Percentiles rank a stretch among this genome's conserved stretches.
phyloP scores from a whole-genome alignment of 1,140 invertebrate species.

The Drosophila suzukii region DNA sequence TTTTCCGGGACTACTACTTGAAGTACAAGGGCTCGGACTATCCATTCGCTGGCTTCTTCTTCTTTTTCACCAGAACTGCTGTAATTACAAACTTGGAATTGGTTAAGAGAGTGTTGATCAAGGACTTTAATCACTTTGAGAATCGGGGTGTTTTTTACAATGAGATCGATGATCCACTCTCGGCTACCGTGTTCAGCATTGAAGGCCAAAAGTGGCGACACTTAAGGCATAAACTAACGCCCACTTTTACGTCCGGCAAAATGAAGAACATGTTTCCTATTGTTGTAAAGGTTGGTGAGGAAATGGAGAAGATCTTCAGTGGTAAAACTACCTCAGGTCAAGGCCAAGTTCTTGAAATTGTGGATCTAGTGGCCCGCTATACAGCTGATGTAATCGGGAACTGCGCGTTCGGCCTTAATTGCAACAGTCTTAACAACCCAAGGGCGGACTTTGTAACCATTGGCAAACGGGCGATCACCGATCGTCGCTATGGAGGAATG shows the following conservation, averaged over 20 bases:
- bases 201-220: constrained; percentile 86
- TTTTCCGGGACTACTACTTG: constrained; percentile 61
- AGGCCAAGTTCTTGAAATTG: constrained; percentile 62
- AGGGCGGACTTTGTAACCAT: constrained; percentile 85
- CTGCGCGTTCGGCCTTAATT: constrained; percentile 84
- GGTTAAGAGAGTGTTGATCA: constrained; percentile 87
- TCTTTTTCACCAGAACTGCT: constrained; percentile 53
- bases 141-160: constrained; percentile 85
- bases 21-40: constrained; percentile 48
- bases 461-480: constrained; percentile 69
- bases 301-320: constrained; percentile 72
- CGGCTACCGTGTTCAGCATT: constrained; percentile 84
- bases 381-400: constrained; percentile 85
- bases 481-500: constrained; percentile 34
- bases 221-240: constrained; percentile 85
- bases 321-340: constrained; percentile 11
- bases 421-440: constrained; percentile 82
- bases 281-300: constrained; percentile 73
- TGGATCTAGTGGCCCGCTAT: constrained; percentile 83
- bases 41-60: constrained; percentile 69
- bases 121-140: constrained; percentile 86
- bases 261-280: constrained; percentile 86
- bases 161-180: constrained; percentile 85
- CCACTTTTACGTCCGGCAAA: constrained; percentile 87
- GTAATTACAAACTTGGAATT: constrained; percentile 86